A percentile compares a stretch with the other conserved stretches of the same genome.
Conservation (phyloP, 2,797 vertebrate genomes). For the Chelon labrosus region DNA sequence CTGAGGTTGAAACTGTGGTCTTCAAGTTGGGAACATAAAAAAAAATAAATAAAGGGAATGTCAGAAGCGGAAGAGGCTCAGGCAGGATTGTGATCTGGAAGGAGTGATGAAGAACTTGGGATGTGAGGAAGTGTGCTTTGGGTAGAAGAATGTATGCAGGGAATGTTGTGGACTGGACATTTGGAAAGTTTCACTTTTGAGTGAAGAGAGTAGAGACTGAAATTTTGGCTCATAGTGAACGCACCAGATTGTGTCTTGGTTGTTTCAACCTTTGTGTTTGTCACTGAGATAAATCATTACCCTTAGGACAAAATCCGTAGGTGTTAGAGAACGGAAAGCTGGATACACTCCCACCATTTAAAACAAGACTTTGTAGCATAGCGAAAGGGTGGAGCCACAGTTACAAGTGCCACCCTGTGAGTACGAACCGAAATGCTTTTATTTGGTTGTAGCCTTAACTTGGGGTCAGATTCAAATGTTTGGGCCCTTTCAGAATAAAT, state of each 20-base stretch:
- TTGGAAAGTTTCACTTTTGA: slow-evolving; percentile 58
- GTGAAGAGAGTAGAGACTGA: slow-evolving; percentile 75
- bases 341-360: slow-evolving; percentile 38
- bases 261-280: slow-evolving; percentile 69
- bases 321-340: slow-evolving; percentile 44
- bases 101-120: slow-evolving; percentile 19
- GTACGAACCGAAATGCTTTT: slow-evolving; percentile 61
- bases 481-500: slow-evolving; percentile 22
- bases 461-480: slow-evolving; percentile 52
- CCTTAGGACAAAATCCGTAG: slow-evolving; percentile 42
- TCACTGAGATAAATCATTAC: slow-evolving; percentile 53
- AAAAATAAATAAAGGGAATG: slow-evolving; percentile 44
- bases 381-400: slow-evolving; percentile 53
- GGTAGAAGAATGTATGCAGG: slow-evolving; percentile 39
- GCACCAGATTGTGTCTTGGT: slow-evolving; percentile 71
- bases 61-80: slow-evolving; percentile 15
- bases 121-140: slow-evolving; percentile 18
- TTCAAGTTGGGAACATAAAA: slow-evolving; percentile 45
- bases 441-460: slow-evolving; percentile 78
- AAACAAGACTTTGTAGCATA: slow-evolving; percentile 57
- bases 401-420: slow-evolving; percentile 49
- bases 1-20: slow-evolving; percentile 66
- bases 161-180: slow-evolving; percentile 42
- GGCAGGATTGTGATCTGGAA: slow-evolving; percentile 25
- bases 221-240: slow-evolving; percentile 79